Conservation (phyloP, 1,140 invertebrate species). For the Zeugodacus cucurbitae region DNA sequence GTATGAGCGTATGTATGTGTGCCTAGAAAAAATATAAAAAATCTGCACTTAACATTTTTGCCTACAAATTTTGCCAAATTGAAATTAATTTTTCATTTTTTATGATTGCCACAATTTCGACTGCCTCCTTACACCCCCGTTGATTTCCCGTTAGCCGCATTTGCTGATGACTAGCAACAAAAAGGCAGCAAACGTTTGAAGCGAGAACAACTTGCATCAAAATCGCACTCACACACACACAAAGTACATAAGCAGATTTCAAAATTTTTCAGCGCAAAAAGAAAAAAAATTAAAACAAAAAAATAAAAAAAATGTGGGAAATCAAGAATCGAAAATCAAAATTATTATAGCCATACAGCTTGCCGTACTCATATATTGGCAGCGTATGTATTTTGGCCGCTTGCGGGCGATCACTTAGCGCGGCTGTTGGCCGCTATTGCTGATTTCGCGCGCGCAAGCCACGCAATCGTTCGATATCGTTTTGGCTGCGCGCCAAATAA, state of each 20-base stretch:
- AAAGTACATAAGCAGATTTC: background rate
- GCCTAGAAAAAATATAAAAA: background rate
- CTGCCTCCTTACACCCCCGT: background rate
- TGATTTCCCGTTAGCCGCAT: background rate
- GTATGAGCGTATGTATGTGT: background rate
- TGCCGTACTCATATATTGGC: background rate
- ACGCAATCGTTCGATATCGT: background rate
- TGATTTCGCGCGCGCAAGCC: background rate
- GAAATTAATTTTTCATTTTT: background rate
- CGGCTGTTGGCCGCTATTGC: background rate
- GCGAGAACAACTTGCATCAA: background rate
- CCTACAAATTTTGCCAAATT: background rate
- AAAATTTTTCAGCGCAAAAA: background rate
- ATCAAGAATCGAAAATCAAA: conserved; percentile 36
- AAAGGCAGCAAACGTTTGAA: background rate
- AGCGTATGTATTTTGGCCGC: background rate
- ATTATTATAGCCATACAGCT: background rate
- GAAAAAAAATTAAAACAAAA: background rate
- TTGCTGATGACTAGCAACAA: background rate
- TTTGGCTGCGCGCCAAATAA: background rate
- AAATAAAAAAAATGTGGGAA: background rate
- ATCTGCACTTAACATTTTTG: background rate
- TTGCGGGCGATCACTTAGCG: background rate
- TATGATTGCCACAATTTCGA: background rate
- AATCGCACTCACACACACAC: background rate